Evolutionary conservation across 2,888 invertebrate genomes (phyloP), one percentile per base, ranked within the genome.

Genomic region (Dastarcus helophoroides): DNA sequence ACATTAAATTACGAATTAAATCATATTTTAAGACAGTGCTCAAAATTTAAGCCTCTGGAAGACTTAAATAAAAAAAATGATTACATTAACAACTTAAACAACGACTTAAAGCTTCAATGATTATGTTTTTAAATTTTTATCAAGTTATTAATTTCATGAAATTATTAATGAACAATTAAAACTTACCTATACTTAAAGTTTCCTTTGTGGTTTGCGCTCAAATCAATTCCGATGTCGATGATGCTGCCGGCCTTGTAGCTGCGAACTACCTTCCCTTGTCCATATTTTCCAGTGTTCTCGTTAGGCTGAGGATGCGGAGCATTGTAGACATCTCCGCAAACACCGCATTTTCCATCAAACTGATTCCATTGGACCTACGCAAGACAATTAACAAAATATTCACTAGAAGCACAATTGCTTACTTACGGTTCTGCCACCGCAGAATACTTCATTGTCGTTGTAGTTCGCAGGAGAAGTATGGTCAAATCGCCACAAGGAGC

Each of bases 371-470:
- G 32, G 8, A 6, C 11, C 32, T 32, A 11, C 8, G 26, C 24
- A 25, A 4, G 13, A 9, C n/a, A n/a, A n/a, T n/a, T n/a, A n/a
- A n/a, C n/a, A n/a, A n/a, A n/a, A n/a, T n/a, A n/a, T n/a, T n/a
- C n/a, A n/a, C n/a, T n/a, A n/a, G n/a, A n/a, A n/a, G n/a, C n/a
- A n/a, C n/a, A n/a, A n/a, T n/a, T n/a, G n/a, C n/a, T n/a, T 8
- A 8, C 57, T 46, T 56, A 66, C 66, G 21, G 27, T 14, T 22
- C 44, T 47, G 37, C 68, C 68, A 3, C 71, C 71, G 43, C 70
- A 71, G 40, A 53, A 69, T 31, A 62, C 56, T 31, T 60, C 54
- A 37, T 67, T 65, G 41, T 71, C 71, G 26, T 65, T 50, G 43
- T 63, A 69, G 51, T 71, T 68, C 3, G 42, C 40, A 3, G 15